phyloP scores from a whole-genome alignment of 2,797 vertebrate species.

The Molossus molossus region DNA sequence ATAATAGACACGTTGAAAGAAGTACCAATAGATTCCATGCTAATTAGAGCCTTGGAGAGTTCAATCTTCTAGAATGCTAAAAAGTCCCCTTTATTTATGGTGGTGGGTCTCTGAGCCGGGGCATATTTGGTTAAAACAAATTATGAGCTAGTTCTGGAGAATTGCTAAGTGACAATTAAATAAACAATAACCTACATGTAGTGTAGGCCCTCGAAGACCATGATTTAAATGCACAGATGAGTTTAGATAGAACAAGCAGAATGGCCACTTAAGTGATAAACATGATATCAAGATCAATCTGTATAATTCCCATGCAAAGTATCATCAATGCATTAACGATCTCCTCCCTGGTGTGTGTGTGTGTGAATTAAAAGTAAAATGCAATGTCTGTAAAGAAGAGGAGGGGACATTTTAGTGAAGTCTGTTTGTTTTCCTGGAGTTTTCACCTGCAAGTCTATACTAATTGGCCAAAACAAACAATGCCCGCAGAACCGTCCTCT shows the following conservation, averaged over 20 bases:
- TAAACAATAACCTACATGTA: slow-evolving; percentile 53
- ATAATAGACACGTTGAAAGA: slow-evolving; percentile 62
- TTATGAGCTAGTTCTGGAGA: slow-evolving; percentile 59
- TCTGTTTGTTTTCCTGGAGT: slow-evolving; percentile 42
- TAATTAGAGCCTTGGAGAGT: slow-evolving; percentile 43
- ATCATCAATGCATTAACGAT: neutral
- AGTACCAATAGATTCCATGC: neutral
- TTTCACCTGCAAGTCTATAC: slow-evolving; percentile 60
- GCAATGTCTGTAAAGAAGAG: neutral
- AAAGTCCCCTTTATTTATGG: slow-evolving; percentile 53
- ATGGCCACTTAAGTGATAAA: slow-evolving; percentile 21
- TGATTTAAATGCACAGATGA: neutral
- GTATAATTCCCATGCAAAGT: slow-evolving; percentile 1
- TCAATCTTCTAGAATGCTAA: slow-evolving; percentile 53
- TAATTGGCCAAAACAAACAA: slow-evolving; percentile 67
- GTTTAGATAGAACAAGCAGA: neutral
- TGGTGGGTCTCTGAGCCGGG: slow-evolving; percentile 31
- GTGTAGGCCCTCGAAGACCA: neutral
- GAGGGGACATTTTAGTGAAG: neutral
- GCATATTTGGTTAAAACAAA: slow-evolving; percentile 70
- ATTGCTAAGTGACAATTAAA: slow-evolving; percentile 61
- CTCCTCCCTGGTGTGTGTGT: slow-evolving; percentile 13
- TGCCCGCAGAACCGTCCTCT: neutral
- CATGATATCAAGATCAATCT: slow-evolving; percentile 9
- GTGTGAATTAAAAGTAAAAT: slow-evolving; percentile 52